Conservation (phyloP, 2,888 invertebrate species). For the Apamea anceps region DNA sequence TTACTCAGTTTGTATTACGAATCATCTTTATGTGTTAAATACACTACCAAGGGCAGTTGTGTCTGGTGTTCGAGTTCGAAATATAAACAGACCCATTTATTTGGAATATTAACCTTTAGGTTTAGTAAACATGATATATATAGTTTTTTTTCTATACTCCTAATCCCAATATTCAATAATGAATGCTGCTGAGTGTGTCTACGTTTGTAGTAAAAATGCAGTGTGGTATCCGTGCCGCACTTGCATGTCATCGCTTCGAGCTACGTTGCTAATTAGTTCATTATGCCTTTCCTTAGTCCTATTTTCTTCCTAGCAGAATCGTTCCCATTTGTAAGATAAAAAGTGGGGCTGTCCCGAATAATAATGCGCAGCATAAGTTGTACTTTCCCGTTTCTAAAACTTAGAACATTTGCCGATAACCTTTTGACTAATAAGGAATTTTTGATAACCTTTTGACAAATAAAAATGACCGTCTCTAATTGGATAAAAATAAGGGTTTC, state of each 20-base stretch:
- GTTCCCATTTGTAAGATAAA: background rate
- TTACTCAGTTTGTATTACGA: constrained; percentile 81
- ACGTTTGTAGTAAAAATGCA: constrained; percentile 31
- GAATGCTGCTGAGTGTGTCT: background rate
- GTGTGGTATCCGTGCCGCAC: constrained; percentile 18
- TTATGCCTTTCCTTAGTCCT: background rate
- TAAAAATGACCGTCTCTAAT: background rate
- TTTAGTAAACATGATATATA: background rate
- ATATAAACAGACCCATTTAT: constrained; percentile 41
- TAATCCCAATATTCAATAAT: background rate
- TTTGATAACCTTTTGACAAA: background rate
- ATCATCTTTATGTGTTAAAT: constrained; percentile 82
- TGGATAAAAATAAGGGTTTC: background rate
- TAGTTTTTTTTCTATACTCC: background rate
- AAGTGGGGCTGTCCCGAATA: background rate
- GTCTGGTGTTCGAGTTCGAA: constrained; percentile 65
- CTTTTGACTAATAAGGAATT: constrained; percentile 2
- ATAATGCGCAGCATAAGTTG: background rate
- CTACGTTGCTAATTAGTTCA: constrained; percentile 19
- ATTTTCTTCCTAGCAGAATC: background rate
- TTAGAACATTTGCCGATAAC: background rate
- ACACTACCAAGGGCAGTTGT: constrained; percentile 81
- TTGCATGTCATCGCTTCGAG: constrained; percentile 44
- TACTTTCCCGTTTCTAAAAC: background rate
- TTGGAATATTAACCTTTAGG: constrained; percentile 11